Conservation (phyloP, 2,888 invertebrate species). For the Cryptocephalus moraei region DNA sequence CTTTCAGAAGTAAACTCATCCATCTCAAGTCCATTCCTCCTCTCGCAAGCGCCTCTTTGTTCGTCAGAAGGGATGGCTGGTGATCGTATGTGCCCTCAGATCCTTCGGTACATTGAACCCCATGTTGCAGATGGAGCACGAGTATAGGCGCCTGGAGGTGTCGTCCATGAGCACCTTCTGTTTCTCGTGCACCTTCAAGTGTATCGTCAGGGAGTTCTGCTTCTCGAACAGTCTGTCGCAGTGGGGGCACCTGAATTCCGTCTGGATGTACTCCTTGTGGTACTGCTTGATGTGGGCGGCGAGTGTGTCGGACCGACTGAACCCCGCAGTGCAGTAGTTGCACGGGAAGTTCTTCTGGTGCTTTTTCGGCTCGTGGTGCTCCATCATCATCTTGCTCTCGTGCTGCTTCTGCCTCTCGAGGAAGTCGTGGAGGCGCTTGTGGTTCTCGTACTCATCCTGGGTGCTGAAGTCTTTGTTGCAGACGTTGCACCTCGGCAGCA, state of each 20-base stretch:
- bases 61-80: constrained; percentile 33
- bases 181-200: constrained; percentile 48
- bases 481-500: constrained; percentile 41
- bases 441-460: constrained; percentile 50
- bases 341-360: constrained; percentile 39
- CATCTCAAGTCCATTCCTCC: no score
- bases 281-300: constrained; percentile 54
- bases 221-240: constrained; percentile 55
- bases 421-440: constrained; percentile 43
- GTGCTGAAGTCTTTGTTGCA: constrained; percentile 52
- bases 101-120: constrained; percentile 34
- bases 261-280: constrained; percentile 40
- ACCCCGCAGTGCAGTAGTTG: constrained; percentile 51
- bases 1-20: no score
- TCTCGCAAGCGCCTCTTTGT: no score
- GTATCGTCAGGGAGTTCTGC: constrained; percentile 52
- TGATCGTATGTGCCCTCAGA: constrained; percentile 33
- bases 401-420: constrained; percentile 25
- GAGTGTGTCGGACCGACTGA: constrained; percentile 52
- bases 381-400: constrained; percentile 11
- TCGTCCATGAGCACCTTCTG: constrained; percentile 27
- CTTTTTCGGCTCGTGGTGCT: constrained; percentile 29
- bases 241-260: constrained; percentile 47
- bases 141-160: constrained; percentile 36
- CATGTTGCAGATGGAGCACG: constrained; percentile 48